Evolutionary conservation across 2,797 vertebrate species (phyloP), one percentile per base, ranked within the genome.

Genomic region (Alauda arvensis): DNA sequence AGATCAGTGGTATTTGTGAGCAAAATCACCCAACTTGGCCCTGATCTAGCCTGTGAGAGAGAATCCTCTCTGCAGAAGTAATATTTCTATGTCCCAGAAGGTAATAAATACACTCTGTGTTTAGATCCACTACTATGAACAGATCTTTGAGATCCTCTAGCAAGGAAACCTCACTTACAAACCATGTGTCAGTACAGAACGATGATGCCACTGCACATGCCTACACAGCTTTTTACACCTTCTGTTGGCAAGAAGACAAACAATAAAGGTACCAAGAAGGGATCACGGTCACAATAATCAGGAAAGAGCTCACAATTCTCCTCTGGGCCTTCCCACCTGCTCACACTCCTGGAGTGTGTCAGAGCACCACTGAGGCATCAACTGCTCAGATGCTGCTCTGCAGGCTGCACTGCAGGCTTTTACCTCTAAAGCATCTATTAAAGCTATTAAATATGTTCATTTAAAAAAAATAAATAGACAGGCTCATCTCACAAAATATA

Each of bases 401-500:
- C 74, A 90, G 49, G 74, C 52, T 75, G 52, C 49, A 11, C 2
- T 71, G 33, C 1, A 53, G 67, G 49, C 68, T 94, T 75, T 66
- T 51, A 81, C 52, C 51, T 82, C 51, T 88, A 18, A 76, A 81
- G 70, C 45, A 85, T 55, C 68, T 66, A 39, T 46, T 78, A 31
- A 69, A 91, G 61, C 79, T 74, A 66, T 53, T 75, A 40, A 66
- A n/a, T 75, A 52, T 23, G 53, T n/a, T 42, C 53, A 33, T 70
- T 87, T 15, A 19, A 68, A 74, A 72, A 88, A 37, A 63, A 87
- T 87, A 68, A 88, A 69, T 57, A 91, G 45, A 56, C 25, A 83
- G 66, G 42, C 37, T 91, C 17, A 59, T 76, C 79, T 87, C 51
- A 61, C 83, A 87, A 88, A 89, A 79, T 57, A 57, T 33, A 85